Evolutionary conservation across 2,797 vertebrate species (phyloP).

Genomic region (Sternotherus odoratus): DNA sequence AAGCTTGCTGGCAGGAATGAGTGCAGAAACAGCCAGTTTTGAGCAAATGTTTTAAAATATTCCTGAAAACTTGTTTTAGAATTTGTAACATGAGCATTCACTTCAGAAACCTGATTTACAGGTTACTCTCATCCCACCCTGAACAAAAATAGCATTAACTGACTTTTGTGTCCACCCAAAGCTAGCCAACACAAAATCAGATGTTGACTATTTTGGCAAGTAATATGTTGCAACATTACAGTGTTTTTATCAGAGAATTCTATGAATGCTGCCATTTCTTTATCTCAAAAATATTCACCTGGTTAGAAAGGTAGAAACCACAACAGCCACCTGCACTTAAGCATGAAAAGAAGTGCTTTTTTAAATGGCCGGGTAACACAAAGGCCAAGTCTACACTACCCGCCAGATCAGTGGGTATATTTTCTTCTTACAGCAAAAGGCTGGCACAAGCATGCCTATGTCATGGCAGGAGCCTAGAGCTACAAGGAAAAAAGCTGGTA

Average conservation of each 20-base stretch:
- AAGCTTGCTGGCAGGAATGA: neutral
- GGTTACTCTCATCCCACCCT: neutral
- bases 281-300: neutral
- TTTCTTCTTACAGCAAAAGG: neutral
- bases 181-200: neutral
- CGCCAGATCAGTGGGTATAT: no score
- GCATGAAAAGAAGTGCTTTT: neutral
- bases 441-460: neutral
- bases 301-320: neutral
- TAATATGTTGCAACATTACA: neutral
- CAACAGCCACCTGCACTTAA: neutral
- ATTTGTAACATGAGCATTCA: neutral
- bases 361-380: neutral
- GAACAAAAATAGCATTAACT: neutral
- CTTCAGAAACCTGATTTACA: neutral
- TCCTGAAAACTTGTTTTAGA: neutral
- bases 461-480: neutral
- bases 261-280: neutral
- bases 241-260: accelerated
- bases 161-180: neutral
- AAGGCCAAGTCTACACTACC: no score
- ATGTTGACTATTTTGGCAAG: neutral
- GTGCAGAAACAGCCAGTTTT: neutral
- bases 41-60: neutral
- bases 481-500: neutral